These are phyloP conservation scores for Anolis apletophallus DNA, from an alignment of 2,797 vertebrate species.

Conservation along the genomic window DNA sequence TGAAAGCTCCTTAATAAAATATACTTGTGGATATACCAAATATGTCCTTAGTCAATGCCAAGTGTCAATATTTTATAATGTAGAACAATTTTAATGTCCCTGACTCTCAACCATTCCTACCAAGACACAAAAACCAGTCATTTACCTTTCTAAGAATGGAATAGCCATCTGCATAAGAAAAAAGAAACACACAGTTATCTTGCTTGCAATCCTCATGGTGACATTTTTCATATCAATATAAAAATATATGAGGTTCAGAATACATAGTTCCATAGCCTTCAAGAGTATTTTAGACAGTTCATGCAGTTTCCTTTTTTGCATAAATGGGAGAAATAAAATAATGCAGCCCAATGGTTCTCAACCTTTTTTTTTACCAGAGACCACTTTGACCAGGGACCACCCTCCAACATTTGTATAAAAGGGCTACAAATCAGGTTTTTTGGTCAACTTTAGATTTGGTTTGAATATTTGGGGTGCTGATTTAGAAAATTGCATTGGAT, in stretches of 20 bases:
- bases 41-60: accelerated
- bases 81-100: slow-evolving; percentile 3
- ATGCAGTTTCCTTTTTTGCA: not conserved
- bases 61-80: not conserved
- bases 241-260: not conserved
- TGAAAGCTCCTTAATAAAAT: not conserved
- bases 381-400: too few species aligned
- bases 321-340: not conserved
- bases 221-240: accelerated
- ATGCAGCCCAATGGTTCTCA: too few species aligned
- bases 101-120: slow-evolving; percentile 10
- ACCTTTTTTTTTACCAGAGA: too few species aligned
- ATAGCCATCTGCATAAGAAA: slow-evolving; percentile 87
- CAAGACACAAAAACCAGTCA: slow-evolving; percentile 38
- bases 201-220: not conserved
- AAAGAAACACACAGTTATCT: slow-evolving; percentile 47
- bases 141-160: slow-evolving; percentile 87
- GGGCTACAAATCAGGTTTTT: too few species aligned
- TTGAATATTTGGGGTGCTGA: too few species aligned
- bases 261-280: not conserved
- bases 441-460: too few species aligned
- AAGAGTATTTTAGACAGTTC: too few species aligned
- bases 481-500: too few species aligned
- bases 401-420: too few species aligned
- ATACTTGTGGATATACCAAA: too few species aligned